A percentile compares a stretch with the other conserved stretches of the same genome.
Conservation (phyloP, 2,113 vertebrate species). For the Choloepus hoffmanni region DNA sequence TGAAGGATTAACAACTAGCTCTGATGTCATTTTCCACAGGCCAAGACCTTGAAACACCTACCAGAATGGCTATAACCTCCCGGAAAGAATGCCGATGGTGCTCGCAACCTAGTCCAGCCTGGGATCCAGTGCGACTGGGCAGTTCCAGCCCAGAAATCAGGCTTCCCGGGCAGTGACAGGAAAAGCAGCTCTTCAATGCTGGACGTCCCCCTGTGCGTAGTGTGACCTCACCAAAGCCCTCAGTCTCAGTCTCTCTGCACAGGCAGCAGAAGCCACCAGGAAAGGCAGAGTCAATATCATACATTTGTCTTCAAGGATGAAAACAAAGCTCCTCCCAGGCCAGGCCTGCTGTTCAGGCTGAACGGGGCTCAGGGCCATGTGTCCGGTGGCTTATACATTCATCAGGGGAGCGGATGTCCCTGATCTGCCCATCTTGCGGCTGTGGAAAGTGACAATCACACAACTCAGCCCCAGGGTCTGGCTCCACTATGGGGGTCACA, state of each 20-base stretch:
- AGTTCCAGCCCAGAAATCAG: too few relatives aligned
- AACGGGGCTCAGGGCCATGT: neutral
- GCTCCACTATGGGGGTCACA: neutral
- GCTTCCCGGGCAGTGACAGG: neutral
- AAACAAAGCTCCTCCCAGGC: neutral
- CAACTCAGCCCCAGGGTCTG: neutral
- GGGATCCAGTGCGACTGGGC: neutral
- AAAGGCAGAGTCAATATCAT: accelerated
- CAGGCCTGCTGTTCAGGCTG: neutral
- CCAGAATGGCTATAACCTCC: neutral
- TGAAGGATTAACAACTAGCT: neutral
- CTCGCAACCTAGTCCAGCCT: neutral
- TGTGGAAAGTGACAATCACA: neutral
- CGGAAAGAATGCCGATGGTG: neutral
- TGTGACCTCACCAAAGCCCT: neutral
- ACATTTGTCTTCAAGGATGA: neutral
- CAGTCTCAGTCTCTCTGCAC: neutral
- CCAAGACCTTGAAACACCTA: neutral
- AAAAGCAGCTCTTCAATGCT: too few relatives aligned
- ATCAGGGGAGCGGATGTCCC: neutral
- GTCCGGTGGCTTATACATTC: neutral
- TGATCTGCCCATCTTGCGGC: neutral
- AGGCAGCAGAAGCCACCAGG: neutral
- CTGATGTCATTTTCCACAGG: neutral
- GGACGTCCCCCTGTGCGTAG: too few relatives aligned